These are phyloP conservation scores for Pediacus dermestoides DNA, from an alignment of 2,888 invertebrate species.

Conservation along the genomic window DNA sequence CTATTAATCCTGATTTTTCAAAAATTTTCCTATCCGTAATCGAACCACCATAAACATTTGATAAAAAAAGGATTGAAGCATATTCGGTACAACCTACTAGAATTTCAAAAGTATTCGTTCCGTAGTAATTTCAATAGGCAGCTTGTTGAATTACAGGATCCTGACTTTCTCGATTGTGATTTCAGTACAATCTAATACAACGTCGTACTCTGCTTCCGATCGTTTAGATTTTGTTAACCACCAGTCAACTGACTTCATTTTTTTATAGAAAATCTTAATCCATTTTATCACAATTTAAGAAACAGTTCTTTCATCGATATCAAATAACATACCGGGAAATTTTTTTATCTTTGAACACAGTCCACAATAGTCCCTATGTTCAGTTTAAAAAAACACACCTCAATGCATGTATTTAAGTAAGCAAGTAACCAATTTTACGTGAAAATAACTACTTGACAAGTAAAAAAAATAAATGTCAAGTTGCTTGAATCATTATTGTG, in stretches of 20 bases:
- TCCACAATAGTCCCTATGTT: no score
- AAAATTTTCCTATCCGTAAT: conserved; percentile 13
- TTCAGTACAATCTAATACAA: conserved; percentile 11
- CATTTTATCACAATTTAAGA: no score
- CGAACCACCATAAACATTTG: conserved; percentile 13
- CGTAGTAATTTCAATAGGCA: conserved; percentile 14
- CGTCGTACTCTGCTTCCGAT: conserved; percentile 3
- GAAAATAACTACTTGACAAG: no score
- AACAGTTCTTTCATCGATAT: no score
- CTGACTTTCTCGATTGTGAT: conserved; percentile 10
- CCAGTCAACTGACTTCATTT: not conserved
- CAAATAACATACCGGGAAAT: no score
- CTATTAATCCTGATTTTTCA: conserved; percentile 11
- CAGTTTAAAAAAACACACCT: no score
- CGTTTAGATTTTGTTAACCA: not conserved
- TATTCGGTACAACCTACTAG: conserved; percentile 12
- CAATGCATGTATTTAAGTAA: no score
- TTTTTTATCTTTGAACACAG: no score
- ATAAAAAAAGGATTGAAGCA: conserved; percentile 9
- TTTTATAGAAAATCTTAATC: not conserved
- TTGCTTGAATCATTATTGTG: no score
- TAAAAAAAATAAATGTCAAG: no score
- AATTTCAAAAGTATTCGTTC: conserved; percentile 17
- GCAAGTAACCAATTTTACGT: no score
- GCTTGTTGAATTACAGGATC: conserved; percentile 14